phyloP scores from a whole-genome alignment of 1,140 invertebrate species.

The Leptinotarsa lineolata region DNA sequence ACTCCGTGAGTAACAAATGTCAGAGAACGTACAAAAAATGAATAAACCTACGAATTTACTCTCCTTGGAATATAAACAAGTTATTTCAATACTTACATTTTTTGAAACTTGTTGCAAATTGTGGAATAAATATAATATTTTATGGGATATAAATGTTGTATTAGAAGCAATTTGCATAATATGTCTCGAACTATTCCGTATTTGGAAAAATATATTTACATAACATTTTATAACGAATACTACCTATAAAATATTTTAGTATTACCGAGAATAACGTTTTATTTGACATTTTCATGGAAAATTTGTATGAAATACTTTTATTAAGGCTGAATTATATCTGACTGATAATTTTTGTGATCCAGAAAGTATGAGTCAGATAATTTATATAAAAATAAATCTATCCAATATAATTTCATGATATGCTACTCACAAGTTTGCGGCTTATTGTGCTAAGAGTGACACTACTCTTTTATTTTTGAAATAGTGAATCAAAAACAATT shows the following conservation, averaged over 20 bases:
- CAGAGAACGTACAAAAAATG: background rate
- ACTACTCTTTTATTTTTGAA: no score
- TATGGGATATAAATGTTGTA: constrained; percentile 21
- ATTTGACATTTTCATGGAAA: no score
- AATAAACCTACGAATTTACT: background rate
- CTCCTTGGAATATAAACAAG: constrained; percentile 8
- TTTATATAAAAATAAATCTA: no score
- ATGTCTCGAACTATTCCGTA: constrained; percentile 11
- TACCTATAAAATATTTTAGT: background rate
- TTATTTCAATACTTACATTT: constrained; percentile 1
- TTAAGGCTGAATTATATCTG: no score
- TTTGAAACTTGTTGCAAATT: constrained; percentile 2
- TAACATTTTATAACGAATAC: constrained; percentile 9
- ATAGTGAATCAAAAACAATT: no score
- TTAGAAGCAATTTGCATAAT: constrained; percentile 20
- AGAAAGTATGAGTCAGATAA: no score
- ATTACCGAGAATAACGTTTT: background rate
- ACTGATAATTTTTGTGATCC: no score
- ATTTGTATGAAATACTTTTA: no score
- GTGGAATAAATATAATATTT: constrained; percentile 20
- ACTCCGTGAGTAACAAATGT: no score
- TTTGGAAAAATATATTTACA: constrained; percentile 9
- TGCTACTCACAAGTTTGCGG: no score
- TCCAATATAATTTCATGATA: no score
- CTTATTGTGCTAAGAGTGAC: no score